Base-by-base conservation (phyloP, 2,113 vertebrate genomes). In the Clinocottus analis region DNA sequence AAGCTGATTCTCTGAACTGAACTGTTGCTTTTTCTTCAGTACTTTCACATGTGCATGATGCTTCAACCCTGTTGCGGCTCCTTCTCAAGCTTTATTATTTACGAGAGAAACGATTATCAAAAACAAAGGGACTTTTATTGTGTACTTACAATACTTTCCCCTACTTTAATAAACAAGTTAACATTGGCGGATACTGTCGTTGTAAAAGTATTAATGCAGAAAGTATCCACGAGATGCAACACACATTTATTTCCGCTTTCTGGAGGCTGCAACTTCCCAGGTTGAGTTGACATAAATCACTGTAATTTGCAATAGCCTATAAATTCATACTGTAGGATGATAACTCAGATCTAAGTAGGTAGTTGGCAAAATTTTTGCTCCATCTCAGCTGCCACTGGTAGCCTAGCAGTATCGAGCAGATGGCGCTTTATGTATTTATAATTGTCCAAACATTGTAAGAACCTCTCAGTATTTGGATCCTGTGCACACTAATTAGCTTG, bases 391-490 rank as follows among this genome's bases (percentile, higher is more conserved):
- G 87, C 86, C 85, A 86, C 77, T 75, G 70, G 75, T 87, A 80
- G 86, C 65, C 77, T 85, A 86, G 90, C 89, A 85, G 85, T 74
- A 77, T 72, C 5, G 77, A 87, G 80, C 92, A 93, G 92, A 93
- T 92, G 92, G 92, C 37, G 76, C 84, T 89, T 93, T 93, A 91
- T 93, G 91, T 89, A 89, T 89, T 91, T 88, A 91, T 91, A 93
- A 92, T 89, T 89, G 90, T 90, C 84, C 90, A 92, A 93, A 92
- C 87, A 92, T 87, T 91, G 81, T 89, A 89, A 87, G 88, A 87
- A 86, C 77, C 82, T 88, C 85, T 91, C 88, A 80, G 80, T 84
- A 83, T 91, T 89, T 90, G 89, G 89, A 90, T 83, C 65, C 72
- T 74, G 77, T 65, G 77, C 82, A 75, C 71, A 69, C 86, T 91